Evolutionary conservation across 1,140 invertebrate genomes (phyloP), one percentile per base, ranked within the genome.

Genomic region (Habropoda laboriosa): DNA sequence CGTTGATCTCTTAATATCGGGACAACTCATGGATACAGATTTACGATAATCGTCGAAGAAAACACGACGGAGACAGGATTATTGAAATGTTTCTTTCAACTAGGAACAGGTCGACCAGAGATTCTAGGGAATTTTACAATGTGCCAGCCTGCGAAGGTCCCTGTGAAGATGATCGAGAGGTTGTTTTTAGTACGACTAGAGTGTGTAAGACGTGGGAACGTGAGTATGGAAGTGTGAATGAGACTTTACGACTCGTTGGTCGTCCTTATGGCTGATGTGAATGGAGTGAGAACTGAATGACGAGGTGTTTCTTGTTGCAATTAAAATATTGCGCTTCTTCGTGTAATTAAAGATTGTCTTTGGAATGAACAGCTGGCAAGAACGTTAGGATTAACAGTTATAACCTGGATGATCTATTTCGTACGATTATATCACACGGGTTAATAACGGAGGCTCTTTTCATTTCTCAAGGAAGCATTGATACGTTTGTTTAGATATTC

Each of bases 1-100:
- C 49, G 47, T 55, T 64, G 12, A 67, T 67, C 61, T 24, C 27
- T 60, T 32, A 72, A 68, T 32, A 32, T 63, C n/a, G 35, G n/a
- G 6, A 5, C 8, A 16, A 32, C 12, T 38, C n/a, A 32, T 0
- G 21, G 6, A 55, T 7, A 55, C 5, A 13, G 16, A 57, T 57
- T 32, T 4, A 4, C 1, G 53, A 3, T 8, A 16, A 18, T 57
- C 45, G 4, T 32, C 12, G 4, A 4, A 24, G n/a, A 24, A 42
- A 63, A 27, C 60, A 45, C 16, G 40, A 27, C 30, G 13, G n/a
- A 61, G 40, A 61, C 60, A 12, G 8, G 24, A 27, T 45, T 45
- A 10, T 64, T 21, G 6, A 16, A 42, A 27, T 64, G 27, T 6
- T 13, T 64, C 30, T 64, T 13, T 30, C n/a, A 5, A n/a, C n/a